Conservation (phyloP, 2,113 vertebrate genomes). For the Lampris incognitus region DNA sequence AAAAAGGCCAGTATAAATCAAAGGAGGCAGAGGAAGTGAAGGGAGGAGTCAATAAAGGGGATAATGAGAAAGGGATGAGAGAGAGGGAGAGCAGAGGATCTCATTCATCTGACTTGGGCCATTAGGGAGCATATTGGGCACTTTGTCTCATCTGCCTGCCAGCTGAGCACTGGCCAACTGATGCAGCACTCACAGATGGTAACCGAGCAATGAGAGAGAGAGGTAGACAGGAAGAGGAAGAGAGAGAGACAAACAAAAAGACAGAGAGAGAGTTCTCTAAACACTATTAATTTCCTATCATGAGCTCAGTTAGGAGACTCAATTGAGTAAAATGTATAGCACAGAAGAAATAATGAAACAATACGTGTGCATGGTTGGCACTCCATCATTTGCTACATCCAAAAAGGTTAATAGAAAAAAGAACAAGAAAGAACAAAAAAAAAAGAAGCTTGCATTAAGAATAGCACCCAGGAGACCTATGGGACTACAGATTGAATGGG, state of each 20-base stretch:
- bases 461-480: not conserved
- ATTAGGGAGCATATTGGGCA: slow-evolving; percentile 83
- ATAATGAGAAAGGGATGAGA: slow-evolving; percentile 30
- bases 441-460: not conserved
- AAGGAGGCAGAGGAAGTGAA: slow-evolving; percentile 29
- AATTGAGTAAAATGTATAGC: slow-evolving; percentile 49
- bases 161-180: slow-evolving; percentile 78
- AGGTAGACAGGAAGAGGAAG: not conserved
- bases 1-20: slow-evolving; percentile 13
- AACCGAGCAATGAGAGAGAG: slow-evolving; percentile 51
- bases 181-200: slow-evolving; percentile 75
- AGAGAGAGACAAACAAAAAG: not conserved
- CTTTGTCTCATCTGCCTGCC: slow-evolving; percentile 79
- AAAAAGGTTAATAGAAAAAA: not conserved
- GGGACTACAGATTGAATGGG: not conserved
- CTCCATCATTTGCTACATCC: slow-evolving; percentile 27
- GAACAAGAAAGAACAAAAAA: not conserved
- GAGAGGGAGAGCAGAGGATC: slow-evolving; percentile 50
- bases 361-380: slow-evolving; percentile 47
- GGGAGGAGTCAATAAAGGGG: slow-evolving; percentile 37
- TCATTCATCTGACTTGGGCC: slow-evolving; percentile 75
- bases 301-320: slow-evolving; percentile 45
- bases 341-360: slow-evolving; percentile 29
- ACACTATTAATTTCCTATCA: slow-evolving; percentile 66
- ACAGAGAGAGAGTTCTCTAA: slow-evolving; percentile 55